phyloP scores from a whole-genome alignment of 2,888 invertebrate species.

The Harpalus rufipes region DNA sequence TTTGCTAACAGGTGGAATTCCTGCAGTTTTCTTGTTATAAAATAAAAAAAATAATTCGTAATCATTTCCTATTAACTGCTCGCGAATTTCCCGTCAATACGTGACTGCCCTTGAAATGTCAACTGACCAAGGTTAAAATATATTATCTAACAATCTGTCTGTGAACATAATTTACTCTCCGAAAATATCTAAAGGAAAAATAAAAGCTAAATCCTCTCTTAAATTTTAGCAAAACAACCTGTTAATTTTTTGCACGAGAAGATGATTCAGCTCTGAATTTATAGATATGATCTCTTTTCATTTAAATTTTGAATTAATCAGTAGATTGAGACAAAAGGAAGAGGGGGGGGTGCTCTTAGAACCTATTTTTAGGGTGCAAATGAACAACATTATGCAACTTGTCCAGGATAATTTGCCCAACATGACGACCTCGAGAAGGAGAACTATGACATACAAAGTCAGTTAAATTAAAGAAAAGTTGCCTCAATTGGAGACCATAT shows the following conservation, averaged over 20 bases:
- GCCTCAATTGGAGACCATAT: too few species aligned
- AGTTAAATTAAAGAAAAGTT: too few species aligned
- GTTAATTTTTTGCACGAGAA: neutral
- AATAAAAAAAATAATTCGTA: neutral
- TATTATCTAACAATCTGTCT: constrained; percentile 1
- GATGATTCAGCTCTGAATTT: neutral
- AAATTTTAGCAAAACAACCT: neutral
- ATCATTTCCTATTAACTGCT: neutral
- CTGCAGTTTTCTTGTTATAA: too few species aligned
- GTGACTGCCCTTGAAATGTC: neutral
- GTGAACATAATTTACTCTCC: neutral
- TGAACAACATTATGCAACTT: too few species aligned
- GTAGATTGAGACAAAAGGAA: too few species aligned
- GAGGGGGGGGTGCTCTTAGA: too few species aligned
- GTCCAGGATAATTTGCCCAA: too few species aligned
- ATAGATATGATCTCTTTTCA: neutral
- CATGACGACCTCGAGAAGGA: too few species aligned
- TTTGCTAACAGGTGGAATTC: too few species aligned
- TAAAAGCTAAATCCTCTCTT: neutral
- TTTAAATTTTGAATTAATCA: neutral
- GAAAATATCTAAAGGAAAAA: neutral
- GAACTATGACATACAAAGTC: too few species aligned
- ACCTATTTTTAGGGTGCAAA: too few species aligned
- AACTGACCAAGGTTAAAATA: neutral
- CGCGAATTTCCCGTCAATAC: neutral